phyloP scores from a whole-genome alignment of 2,797 vertebrate species.

The Spinibarbus caldwelli region DNA sequence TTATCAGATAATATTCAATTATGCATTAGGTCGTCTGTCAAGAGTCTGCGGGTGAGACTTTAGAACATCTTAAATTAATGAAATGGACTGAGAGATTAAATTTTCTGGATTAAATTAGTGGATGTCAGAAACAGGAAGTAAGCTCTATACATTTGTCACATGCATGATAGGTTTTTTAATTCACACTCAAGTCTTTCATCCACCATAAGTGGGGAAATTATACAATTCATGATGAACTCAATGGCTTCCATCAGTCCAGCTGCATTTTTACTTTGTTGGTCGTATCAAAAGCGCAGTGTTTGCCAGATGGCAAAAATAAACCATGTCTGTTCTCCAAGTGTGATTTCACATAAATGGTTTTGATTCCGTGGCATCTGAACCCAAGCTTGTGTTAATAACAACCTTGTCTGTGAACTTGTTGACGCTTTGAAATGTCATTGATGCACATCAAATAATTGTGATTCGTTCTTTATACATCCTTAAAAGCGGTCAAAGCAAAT shows the following conservation, averaged over 20 bases:
- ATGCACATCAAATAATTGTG: not conserved
- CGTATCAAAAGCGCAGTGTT: conserved; percentile 28
- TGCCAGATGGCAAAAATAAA: conserved; percentile 48
- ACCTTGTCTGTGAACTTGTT: conserved; percentile 13
- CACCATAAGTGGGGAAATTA: conserved; percentile 15
- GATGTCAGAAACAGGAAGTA: not conserved
- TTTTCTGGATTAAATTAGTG: not conserved
- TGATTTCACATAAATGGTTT: conserved; percentile 41
- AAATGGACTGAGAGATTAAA: not conserved
- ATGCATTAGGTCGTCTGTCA: not conserved
- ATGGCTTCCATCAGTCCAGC: conserved; percentile 18
- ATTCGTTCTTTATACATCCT: not conserved
- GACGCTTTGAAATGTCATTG: conserved; percentile 10
- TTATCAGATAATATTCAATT: too few relatives aligned
- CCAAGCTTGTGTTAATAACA: conserved; percentile 33
- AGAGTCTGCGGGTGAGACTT: too few relatives aligned
- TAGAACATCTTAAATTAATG: not conserved
- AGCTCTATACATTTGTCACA: conserved; percentile 2
- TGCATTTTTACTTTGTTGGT: conserved; percentile 45
- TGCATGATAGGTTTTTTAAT: conserved; percentile 14
- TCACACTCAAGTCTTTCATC: conserved; percentile 34
- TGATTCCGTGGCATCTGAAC: conserved; percentile 18
- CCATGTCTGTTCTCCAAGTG: conserved; percentile 29
- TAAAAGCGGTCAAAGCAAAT: conserved; percentile 1
- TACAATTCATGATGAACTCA: conserved; percentile 37